Evolutionary conservation across 2,888 invertebrate genomes (phyloP).

Genomic region (Caenorhabditis angaria): DNA sequence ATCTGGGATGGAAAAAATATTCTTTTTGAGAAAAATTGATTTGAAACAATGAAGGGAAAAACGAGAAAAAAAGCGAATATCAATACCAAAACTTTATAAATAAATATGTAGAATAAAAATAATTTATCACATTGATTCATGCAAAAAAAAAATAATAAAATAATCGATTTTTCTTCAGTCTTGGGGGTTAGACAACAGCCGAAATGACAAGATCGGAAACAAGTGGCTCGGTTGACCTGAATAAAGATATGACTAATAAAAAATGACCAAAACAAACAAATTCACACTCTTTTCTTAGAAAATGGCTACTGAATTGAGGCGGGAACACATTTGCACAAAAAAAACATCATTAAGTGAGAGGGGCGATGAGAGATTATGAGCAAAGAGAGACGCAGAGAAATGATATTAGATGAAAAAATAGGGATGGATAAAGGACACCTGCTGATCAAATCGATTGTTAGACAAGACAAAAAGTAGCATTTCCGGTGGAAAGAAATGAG

Average conservation of each 20-base stretch:
- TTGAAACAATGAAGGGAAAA: not conserved
- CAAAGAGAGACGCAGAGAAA: slow-evolving; percentile 1
- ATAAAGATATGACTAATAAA: not conserved
- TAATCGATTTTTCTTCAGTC: not conserved
- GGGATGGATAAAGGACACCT: not conserved
- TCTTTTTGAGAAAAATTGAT: no score
- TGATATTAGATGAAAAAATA: not conserved
- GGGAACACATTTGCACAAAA: no score
- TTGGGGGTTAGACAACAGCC: slow-evolving; percentile 45
- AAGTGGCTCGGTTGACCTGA: slow-evolving; percentile 48
- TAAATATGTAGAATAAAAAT: not conserved
- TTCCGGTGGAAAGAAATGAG: slow-evolving; percentile 2
- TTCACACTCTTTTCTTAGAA: not conserved
- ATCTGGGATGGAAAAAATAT: no score
- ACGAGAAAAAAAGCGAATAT: not conserved
- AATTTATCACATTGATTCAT: not conserved
- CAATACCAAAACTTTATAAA: no score
- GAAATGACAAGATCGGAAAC: slow-evolving; percentile 53
- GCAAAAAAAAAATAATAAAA: not conserved
- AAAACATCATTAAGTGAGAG: no score
- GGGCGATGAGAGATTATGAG: not conserved
- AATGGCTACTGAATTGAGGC: not conserved
- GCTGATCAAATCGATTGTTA: not conserved
- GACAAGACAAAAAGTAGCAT: not conserved
- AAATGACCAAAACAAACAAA: not conserved